Evolutionary conservation across 2,797 vertebrate species (phyloP), one percentile per base, ranked within the genome.

Genomic region (Steatocranus sp.): DNA sequence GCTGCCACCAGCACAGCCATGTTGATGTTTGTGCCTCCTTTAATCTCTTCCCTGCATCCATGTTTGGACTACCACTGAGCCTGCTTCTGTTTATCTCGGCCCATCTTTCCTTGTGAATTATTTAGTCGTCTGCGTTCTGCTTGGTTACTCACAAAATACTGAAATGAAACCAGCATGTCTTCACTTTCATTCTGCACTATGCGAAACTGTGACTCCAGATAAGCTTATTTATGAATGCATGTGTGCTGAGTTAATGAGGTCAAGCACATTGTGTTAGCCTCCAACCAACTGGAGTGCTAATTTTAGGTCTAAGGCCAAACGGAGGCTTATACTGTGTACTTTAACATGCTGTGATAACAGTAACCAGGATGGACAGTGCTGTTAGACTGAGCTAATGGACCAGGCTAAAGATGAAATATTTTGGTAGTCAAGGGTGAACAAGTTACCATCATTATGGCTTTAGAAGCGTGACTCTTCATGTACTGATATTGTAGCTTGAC

Each of bases 161-260:
- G 84, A 83, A 83, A 76, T 32, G 38, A 83, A 85, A 81, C 81
- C 86, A 86, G 81, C 50, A 30, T 43, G 9, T 25, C 32, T 70
- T 49, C 17, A 12, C 17, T 38, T 50, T 27, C 18, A 78, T 43
- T 68, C 30, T 54, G 36, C 56, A 14, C 1, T 14, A 73, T 54
- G 36, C 2, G 36, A 58, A 43, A 61, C 63, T 78, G 84, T 84
- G 75, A 85, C 75, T 87, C 68, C 61, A 89, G 77, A 88, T 79
- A 61, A 43, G 70, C 54, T 20, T 12, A 3, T 77, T 66, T 81
- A 54, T 83, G 82, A 92, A 85, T 76, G 85, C 77, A 86, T 83
- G 50, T 84, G 56, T 74, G 43, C 66, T 76, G 84, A 94, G 89
- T 88, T 92, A 94, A 95, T 91, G 91, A 93, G 94, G 91, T 89